Percentiles rank a stretch among this genome's conserved stretches.
These are phyloP conservation scores for Drosophila borealis DNA, from an alignment of 2,888 invertebrate species.

Conservation along the genomic window DNA sequence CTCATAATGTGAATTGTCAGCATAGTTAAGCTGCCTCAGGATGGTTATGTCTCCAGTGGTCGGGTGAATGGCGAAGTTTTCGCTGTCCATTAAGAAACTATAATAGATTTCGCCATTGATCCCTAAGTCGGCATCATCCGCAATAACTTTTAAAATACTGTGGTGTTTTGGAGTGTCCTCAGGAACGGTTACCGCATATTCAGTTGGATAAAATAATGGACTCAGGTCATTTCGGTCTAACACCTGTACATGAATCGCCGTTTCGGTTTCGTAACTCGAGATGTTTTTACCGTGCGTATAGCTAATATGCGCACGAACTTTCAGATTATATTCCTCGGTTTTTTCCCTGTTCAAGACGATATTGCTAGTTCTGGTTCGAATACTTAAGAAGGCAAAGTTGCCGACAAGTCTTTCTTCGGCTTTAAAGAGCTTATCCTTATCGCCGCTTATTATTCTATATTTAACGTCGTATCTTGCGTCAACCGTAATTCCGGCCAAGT, in stretches of 20 bases:
- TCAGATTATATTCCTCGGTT: constrained; percentile 92
- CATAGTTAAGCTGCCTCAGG: constrained; percentile 91
- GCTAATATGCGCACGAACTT: constrained; percentile 89
- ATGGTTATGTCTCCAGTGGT: constrained; percentile 95
- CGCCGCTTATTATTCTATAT: constrained; percentile 94
- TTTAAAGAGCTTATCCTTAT: constrained; percentile 95
- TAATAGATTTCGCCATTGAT: constrained; percentile 99
- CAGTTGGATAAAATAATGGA: constrained; percentile 96
- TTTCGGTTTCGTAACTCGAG: constrained; percentile 88
- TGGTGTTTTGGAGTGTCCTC: constrained; percentile 95
- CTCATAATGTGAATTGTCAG: constrained; percentile 89
- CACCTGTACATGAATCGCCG: constrained; percentile 89
- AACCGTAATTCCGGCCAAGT: constrained; percentile 92
- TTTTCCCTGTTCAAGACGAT: constrained; percentile 97
- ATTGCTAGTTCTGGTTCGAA: constrained; percentile 94
- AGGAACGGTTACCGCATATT: constrained; percentile 93
- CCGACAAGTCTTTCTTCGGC: constrained; percentile 95
- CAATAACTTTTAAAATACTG: constrained; percentile 91
- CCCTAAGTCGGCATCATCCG: constrained; percentile 98
- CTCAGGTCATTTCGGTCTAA: constrained; percentile 95
- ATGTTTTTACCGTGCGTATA: constrained; percentile 86
- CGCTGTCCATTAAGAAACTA: constrained; percentile 92
- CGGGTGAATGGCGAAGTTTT: constrained; percentile 96
- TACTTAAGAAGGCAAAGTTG: constrained; percentile 96
- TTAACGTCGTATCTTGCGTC: constrained; percentile 88